Evolutionary conservation across 2,888 invertebrate species (phyloP).

Genomic region (Chironomus tentans): DNA sequence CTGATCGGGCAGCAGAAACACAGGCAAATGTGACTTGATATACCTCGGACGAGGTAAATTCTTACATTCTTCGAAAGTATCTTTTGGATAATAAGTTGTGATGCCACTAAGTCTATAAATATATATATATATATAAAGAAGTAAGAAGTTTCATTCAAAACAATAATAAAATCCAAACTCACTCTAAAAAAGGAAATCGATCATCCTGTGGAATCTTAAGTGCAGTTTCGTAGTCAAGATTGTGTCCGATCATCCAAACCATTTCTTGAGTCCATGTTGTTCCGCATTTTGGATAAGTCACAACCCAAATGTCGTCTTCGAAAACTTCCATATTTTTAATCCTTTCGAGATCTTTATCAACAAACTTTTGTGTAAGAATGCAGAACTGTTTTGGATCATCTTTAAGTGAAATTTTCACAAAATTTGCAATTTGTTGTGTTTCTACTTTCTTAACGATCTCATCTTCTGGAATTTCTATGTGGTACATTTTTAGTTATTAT

Average conservation of each 20-base stretch:
- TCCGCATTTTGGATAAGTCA: background rate
- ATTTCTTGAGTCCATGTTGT: background rate
- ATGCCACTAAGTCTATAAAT: background rate
- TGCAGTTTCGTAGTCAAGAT: background rate
- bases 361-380: background rate
- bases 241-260: background rate
- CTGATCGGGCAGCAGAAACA: constrained; percentile 33
- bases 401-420: too few species aligned
- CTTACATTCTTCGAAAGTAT: constrained; percentile 30
- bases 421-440: background rate
- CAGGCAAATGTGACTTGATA: background rate
- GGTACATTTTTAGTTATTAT: background rate
- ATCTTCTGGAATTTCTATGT: background rate
- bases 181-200: background rate
- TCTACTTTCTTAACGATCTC: background rate
- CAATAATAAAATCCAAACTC: too few species aligned
- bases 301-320: background rate
- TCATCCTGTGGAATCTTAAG: background rate
- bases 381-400: background rate
- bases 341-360: background rate
- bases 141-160: too few species aligned
- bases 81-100: background rate
- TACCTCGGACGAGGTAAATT: constrained; percentile 35
- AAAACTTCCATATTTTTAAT: background rate
- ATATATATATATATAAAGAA: too few species aligned